Base-by-base conservation (phyloP, 2,888 invertebrate genomes). In the Eupithecia centaureata region DNA sequence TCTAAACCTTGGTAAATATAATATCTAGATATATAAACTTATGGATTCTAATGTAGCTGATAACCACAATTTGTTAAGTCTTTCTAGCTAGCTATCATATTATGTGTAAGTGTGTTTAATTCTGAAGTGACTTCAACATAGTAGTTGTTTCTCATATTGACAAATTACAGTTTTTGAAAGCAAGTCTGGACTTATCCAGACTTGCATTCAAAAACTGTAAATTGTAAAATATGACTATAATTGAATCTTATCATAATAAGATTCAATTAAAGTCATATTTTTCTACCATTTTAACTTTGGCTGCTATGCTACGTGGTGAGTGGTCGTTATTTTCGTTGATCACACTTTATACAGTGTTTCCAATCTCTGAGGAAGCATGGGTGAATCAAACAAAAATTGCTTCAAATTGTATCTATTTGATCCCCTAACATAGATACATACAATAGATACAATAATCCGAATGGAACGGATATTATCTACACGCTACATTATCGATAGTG, bases 1-100 rank as follows among this genome's bases (percentile, higher is more conserved):
- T 66, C 42, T 63, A 58, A n/a, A 0, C 42, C 18, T 47, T 47
- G n/a, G 42, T 22, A 42, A 33, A 47, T 57, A 38, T 38, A 38
- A 3, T 56, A 22, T 47, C 47, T 47, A 47, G 22, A 47, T 3
- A 42, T 42, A 22, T 47, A 47, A 47, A 22, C 18, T 22, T 47
- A 47, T 22, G 47, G 47, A 47, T 47, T 47, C 10, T 47, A 47
- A 22, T 47, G 12, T 47, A 47, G 12, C 10, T 47, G 4, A 2
- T 54, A 7, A 27, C 25, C 28, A 28, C 8, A 54, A 52, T 52
- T 52, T n/a, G 13, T 25, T n/a, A 52, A 30, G 8, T 30, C 54
- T 8, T 28, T 54, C 5, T 28, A 30, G 54, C 28, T 15, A 27
- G 27, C 25, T 52, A 27, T 27, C n/a, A 38, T 15, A 4, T 28